Base-by-base conservation (phyloP, 2,113 vertebrate genomes). In the Pterocles burchelli region DNA sequence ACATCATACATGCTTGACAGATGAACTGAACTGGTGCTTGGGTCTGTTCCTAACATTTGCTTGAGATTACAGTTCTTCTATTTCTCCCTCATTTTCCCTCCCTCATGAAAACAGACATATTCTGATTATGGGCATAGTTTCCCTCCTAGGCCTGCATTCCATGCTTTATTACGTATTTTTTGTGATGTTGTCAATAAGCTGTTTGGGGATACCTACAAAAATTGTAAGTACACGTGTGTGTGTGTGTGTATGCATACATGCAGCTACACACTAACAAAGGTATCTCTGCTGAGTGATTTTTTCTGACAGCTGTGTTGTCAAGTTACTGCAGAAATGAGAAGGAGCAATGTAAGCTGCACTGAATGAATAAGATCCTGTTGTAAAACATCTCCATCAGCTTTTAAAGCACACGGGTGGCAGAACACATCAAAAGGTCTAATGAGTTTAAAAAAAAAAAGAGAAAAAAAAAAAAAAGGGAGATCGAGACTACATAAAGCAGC, bases 1-100 rank as follows among this genome's bases (percentile, higher is more conserved):
- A 38, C 0, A 0, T 26, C 14, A 3, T 48, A 54, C 3, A 7
- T 7, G 29, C 21, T 68, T 51, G 48, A 58, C 59, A 76, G 51
- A 6, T 48, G 65, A 71, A 57, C 26, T 81, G 45, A 90, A 52
- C n/a, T 22, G 10, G 3, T 45, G 2, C 21, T 71, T 73, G 17
- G 6, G 18, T 65, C 46, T 66, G 10, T 33, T 73, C 29, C 20
- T 65, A 77, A 41, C 6, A 5, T 77, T 55, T 86, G 26, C 28
- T 18, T 24, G 16, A 73, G 11, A 15, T 71, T 11, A 34, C 17
- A 2, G 20, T 25, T 73, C 22, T 85, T 65, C 38, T 61, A 2
- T 34, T 71, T 70, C 76, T 77, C 31, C 43, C 2, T 90, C 18
- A 7, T 45, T 11, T 41, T 58, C 11, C 13, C 20, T 72, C 11